These are phyloP conservation scores for Momotus momota DNA, from an alignment of 2,797 vertebrate species.

Conservation along the genomic window DNA sequence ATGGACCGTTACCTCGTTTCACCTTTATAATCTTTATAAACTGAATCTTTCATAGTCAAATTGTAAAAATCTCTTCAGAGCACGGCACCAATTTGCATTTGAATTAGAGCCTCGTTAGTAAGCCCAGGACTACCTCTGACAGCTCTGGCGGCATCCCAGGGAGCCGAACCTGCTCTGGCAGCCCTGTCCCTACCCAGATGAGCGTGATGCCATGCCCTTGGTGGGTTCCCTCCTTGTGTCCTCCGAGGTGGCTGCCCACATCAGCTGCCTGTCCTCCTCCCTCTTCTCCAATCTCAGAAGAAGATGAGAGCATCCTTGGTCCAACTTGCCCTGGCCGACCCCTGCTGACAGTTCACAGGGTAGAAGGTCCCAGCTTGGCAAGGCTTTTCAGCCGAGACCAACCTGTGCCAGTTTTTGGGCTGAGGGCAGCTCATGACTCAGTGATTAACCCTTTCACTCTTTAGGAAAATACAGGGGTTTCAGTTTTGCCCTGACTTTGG, in stretches of 20 bases:
- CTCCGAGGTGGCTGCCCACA: not conserved
- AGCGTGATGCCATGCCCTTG: not conserved
- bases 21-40: too few species aligned
- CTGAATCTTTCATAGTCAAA: too few species aligned
- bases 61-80: not conserved
- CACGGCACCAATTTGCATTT: not conserved
- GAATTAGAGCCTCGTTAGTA: not conserved
- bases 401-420: not conserved
- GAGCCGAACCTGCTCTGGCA: fast-evolving
- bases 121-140: not conserved
- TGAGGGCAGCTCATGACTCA: not conserved
- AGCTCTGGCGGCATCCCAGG: not conserved
- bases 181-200: not conserved
- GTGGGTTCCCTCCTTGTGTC: not conserved
- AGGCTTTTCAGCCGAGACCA: not conserved
- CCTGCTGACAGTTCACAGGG: not conserved
- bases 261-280: not conserved
- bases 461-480: not conserved
- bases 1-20: too few species aligned
- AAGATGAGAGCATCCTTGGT: not conserved
- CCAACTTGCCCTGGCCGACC: not conserved
- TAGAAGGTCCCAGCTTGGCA: not conserved
- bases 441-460: not conserved
- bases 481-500: not conserved
- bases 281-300: not conserved